Percentiles rank a stretch among this genome's conserved stretches.
These are phyloP conservation scores for Scytalopus superciliaris DNA, from an alignment of 2,113 vertebrate genomes.

Conservation along the genomic window DNA sequence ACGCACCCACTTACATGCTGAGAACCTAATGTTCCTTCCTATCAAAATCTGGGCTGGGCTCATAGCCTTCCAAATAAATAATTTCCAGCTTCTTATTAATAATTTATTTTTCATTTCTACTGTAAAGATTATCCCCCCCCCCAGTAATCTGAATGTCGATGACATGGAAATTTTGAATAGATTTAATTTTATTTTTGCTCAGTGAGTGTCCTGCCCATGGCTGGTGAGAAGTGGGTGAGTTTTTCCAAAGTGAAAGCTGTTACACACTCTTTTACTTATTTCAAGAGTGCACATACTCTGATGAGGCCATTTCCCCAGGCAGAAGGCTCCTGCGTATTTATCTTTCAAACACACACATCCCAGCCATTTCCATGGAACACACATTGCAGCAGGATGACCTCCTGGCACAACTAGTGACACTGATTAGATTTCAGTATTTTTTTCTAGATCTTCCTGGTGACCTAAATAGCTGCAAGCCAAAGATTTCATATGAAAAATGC, in stretches of 20 bases:
- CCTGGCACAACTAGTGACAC: neutral
- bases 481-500: neutral
- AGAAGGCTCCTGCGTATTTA: neutral
- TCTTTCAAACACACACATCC: neutral
- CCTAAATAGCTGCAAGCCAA: neutral
- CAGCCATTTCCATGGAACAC: neutral
- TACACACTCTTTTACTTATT: neutral
- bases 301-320: neutral
- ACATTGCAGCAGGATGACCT: neutral
- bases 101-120: conserved; percentile 25
- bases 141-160: neutral
- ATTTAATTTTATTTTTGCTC: conserved; percentile 10
- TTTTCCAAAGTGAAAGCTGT: conserved; percentile 6
- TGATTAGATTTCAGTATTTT: neutral
- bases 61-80: neutral
- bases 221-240: neutral
- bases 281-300: neutral
- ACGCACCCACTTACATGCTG: conserved; percentile 11
- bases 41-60: conserved; percentile 19
- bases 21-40: conserved; percentile 14
- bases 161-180: neutral
- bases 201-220: neutral
- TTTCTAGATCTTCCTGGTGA: neutral
- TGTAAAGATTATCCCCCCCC: neutral
- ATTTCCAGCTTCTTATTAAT: neutral